A percentile compares a stretch with the other conserved stretches of the same genome.
Conservation (phyloP, 2,113 vertebrate species). For the Oreochromis spilurus region DNA sequence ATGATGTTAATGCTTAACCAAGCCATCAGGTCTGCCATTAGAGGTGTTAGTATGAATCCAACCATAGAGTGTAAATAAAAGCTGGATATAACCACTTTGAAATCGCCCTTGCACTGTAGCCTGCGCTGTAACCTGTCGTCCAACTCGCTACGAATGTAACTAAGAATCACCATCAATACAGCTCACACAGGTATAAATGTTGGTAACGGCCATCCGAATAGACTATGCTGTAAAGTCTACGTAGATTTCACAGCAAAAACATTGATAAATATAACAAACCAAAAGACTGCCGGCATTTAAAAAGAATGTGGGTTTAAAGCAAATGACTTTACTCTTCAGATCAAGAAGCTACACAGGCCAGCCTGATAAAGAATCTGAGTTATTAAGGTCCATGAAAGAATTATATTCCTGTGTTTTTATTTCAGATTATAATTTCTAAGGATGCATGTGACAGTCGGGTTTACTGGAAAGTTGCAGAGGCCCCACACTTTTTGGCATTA, state of each 20-base stretch:
- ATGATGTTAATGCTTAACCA: not conserved
- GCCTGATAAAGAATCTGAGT: too few species aligned
- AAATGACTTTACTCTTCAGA: too few species aligned
- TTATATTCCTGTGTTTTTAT: too few species aligned
- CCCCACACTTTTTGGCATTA: too few species aligned
- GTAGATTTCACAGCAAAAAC: not conserved
- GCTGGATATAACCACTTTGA: not conserved
- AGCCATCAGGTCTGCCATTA: not conserved
- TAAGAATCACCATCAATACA: not conserved
- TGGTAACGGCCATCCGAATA: not conserved
- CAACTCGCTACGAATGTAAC: not conserved
- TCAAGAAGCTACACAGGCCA: too few species aligned
- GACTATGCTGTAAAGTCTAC: not conserved
- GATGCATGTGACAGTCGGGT: too few species aligned
- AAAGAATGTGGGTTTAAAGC: not conserved
- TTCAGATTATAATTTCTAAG: too few species aligned
- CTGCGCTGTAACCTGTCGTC: not conserved
- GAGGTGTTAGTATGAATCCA: not conserved
- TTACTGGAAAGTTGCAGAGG: too few species aligned
- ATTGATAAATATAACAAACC: not conserved
- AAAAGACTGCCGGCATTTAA: not conserved
- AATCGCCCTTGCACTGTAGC: too few species aligned
- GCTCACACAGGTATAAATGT: not conserved
- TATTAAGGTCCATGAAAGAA: too few species aligned
- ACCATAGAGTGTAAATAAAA: not conserved